Conservation (phyloP, 2,888 invertebrate species). For the Synanthedon myopaeformis region DNA sequence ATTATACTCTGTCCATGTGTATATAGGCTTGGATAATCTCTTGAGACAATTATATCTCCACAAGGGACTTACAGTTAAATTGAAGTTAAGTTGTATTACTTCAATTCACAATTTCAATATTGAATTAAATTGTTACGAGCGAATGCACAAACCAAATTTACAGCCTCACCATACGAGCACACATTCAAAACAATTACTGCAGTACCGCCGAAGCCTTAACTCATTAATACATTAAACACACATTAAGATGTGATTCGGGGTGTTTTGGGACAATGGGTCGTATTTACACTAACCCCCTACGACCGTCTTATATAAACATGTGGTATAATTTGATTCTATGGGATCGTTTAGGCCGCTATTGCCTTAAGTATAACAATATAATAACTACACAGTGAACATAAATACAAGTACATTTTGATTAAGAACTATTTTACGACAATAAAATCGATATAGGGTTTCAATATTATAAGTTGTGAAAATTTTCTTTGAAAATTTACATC, state of each 20-base stretch:
- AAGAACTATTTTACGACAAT: too few species aligned
- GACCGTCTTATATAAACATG: conserved; percentile 38
- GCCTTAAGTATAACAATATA: not conserved
- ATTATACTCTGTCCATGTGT: too few species aligned
- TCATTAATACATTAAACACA: conserved; percentile 56
- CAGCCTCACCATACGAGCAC: not conserved
- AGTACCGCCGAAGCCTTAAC: conserved; percentile 15
- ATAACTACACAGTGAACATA: not conserved
- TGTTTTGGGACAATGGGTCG: conserved; percentile 22
- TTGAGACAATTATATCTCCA: too few species aligned
- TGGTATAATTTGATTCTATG: conserved; percentile 8
- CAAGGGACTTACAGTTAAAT: too few species aligned
- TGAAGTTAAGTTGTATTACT: too few species aligned
- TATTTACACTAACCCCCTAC: conserved; percentile 24
- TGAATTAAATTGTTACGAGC: not conserved
- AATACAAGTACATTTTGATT: not conserved
- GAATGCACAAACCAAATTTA: not conserved
- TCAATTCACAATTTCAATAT: not conserved
- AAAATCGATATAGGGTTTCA: too few species aligned
- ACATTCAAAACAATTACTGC: not conserved
- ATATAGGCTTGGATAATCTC: too few species aligned
- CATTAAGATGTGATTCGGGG: conserved; percentile 33
- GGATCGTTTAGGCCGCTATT: not conserved
- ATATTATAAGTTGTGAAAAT: too few species aligned
- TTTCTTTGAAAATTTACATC: too few species aligned